phyloP scores from a whole-genome alignment of 2,888 invertebrate genomes.

The Patella depressa region DNA sequence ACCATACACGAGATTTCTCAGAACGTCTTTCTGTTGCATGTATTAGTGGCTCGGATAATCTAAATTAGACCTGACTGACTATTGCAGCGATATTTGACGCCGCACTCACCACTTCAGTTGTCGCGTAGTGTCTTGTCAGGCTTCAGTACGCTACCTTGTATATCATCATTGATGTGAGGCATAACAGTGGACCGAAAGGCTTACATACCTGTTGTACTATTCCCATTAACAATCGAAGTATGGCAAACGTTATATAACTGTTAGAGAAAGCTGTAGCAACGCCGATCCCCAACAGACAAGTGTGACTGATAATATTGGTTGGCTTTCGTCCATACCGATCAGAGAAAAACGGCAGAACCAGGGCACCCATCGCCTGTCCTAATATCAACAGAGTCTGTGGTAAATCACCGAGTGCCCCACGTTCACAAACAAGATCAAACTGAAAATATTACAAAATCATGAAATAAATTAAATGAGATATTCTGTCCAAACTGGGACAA shows the following conservation, averaged over 20 bases:
- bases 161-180: no score
- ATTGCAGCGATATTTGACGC: no score
- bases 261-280: constrained; percentile 14
- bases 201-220: constrained; percentile 15
- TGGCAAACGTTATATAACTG: constrained; percentile 1
- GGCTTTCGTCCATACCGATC: constrained; percentile 14
- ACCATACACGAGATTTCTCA: no score
- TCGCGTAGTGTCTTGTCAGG: no score
- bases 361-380: constrained; percentile 13
- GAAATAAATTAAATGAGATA: no score
- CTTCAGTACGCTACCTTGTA: no score
- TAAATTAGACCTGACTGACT: no score
- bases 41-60: no score
- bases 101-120: no score
- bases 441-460: background rate
- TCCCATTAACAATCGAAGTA: constrained; percentile 13
- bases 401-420: constrained; percentile 8
- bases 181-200: background rate
- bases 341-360: constrained; percentile 14
- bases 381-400: constrained; percentile 13
- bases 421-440: constrained; percentile 19
- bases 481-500: no score
- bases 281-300: background rate
- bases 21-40: no score
- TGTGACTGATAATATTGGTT: background rate